These are phyloP conservation scores for Agrilus mali DNA, from an alignment of 2,888 invertebrate genomes.

Conservation along the genomic window DNA sequence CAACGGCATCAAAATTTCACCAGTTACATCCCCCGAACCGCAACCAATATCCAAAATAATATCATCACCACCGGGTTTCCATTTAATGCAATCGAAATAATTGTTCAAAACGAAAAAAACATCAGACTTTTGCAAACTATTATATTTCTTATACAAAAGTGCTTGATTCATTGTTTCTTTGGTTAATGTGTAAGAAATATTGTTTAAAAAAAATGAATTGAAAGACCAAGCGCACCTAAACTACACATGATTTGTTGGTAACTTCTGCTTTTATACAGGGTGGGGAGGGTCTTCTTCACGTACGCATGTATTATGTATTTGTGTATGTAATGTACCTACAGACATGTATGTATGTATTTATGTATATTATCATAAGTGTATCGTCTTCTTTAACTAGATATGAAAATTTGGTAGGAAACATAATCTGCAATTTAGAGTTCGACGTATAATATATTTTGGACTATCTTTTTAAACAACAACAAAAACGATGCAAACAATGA, in stretches of 20 bases:
- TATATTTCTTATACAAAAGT: conserved; percentile 53
- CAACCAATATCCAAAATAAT: conserved; percentile 60
- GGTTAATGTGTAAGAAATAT: too few relatives aligned
- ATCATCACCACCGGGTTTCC: conserved; percentile 34
- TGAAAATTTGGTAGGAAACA: too few relatives aligned
- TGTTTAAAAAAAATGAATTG: background rate
- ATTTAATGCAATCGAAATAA: conserved; percentile 41
- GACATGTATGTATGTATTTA: too few relatives aligned
- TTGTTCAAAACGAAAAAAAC: conserved; percentile 50
- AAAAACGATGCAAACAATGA: too few relatives aligned
- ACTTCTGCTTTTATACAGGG: conserved; percentile 15
- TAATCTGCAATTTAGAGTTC: too few relatives aligned
- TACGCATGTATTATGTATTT: too few relatives aligned
- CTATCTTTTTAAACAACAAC: too few relatives aligned
- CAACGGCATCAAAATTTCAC: conserved; percentile 47
- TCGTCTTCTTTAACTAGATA: too few relatives aligned
- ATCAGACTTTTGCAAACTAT: conserved; percentile 55
- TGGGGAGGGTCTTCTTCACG: conserved; percentile 10
- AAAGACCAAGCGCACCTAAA: conserved; percentile 7
- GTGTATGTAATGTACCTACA: too few relatives aligned
- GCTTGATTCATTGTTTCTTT: conserved; percentile 44
- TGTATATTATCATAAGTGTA: too few relatives aligned
- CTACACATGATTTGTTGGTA: conserved; percentile 10
- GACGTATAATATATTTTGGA: too few relatives aligned
- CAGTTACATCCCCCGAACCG: conserved; percentile 59